A percentile compares a stretch with the other conserved stretches of the same genome.
Evolutionary conservation across 1,140 invertebrate species (phyloP).

Genomic region (Stegodyphus mimosarum): DNA sequence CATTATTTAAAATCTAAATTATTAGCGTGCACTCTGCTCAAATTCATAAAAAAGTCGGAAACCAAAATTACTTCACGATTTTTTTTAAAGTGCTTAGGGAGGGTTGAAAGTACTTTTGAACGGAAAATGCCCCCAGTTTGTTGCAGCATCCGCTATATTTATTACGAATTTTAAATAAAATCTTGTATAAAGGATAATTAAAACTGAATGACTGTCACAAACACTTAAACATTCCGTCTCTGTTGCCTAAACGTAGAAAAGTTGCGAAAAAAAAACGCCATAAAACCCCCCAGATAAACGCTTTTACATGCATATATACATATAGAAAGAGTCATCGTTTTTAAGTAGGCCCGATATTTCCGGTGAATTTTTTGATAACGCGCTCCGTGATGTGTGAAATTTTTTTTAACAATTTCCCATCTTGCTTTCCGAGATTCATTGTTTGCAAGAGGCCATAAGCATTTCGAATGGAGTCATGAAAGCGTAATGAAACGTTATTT

Average conservation of each 20-base stretch:
- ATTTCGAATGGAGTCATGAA: slow-evolving; percentile 18
- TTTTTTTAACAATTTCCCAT: slow-evolving; percentile 6
- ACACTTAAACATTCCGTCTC: too few relatives aligned
- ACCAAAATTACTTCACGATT: too few relatives aligned
- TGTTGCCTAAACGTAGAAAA: too few relatives aligned
- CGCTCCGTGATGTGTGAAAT: slow-evolving; percentile 1
- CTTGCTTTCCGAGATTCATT: slow-evolving; percentile 1
- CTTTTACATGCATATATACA: not conserved
- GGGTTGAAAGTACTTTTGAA: too few relatives aligned
- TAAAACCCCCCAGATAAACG: not conserved
- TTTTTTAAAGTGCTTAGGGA: too few relatives aligned
- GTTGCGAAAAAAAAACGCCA: not conserved
- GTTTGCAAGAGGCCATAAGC: slow-evolving; percentile 1
- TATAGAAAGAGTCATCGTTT: slow-evolving; percentile 32
- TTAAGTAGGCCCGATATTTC: slow-evolving; percentile 34
- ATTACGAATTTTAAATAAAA: too few relatives aligned
- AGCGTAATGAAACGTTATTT: slow-evolving; percentile 30
- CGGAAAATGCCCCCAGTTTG: too few relatives aligned
- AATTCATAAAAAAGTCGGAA: too few relatives aligned
- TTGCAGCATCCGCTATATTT: too few relatives aligned
- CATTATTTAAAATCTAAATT: too few relatives aligned
- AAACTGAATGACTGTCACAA: not conserved
- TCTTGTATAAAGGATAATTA: not conserved
- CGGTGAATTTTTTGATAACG: slow-evolving; percentile 40
- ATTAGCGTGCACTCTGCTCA: too few relatives aligned